phyloP scores from a whole-genome alignment of 2,888 invertebrate genomes.

The Spicauda simplicius region DNA sequence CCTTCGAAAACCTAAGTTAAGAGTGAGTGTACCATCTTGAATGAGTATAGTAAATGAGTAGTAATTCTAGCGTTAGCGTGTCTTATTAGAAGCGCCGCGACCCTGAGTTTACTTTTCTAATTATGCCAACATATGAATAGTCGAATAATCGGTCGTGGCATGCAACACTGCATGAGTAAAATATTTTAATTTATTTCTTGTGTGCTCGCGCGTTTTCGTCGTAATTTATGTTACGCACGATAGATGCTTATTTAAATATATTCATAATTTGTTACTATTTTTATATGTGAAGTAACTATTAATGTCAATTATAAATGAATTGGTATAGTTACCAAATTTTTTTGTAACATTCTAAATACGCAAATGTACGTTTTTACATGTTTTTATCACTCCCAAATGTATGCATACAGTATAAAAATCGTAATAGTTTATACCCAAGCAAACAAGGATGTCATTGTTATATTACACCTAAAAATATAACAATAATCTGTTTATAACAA shows the following conservation, averaged over 20 bases:
- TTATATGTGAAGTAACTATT: too few relatives aligned
- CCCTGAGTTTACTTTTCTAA: conserved; percentile 50
- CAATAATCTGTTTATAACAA: background rate
- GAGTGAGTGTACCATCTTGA: background rate
- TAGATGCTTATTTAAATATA: too few relatives aligned
- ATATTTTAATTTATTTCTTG: conserved; percentile 1
- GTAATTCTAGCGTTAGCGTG: background rate
- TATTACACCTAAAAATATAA: too few relatives aligned
- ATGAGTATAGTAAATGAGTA: background rate
- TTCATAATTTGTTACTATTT: too few relatives aligned
- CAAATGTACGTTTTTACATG: too few relatives aligned
- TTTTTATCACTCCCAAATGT: too few relatives aligned
- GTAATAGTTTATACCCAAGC: too few relatives aligned
- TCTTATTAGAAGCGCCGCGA: conserved; percentile 28
- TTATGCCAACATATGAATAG: conserved; percentile 43
- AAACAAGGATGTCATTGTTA: too few relatives aligned
- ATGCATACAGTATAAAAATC: too few relatives aligned
- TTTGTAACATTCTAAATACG: too few relatives aligned
- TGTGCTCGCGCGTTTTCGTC: background rate
- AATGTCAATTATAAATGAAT: too few relatives aligned
- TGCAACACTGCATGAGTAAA: conserved; percentile 36
- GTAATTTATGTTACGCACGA: background rate
- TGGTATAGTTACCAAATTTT: too few relatives aligned
- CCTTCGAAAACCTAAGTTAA: background rate
- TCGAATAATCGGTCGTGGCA: conserved; percentile 38